Evolutionary conservation across 2,888 invertebrate genomes (phyloP).

Genomic region (Glyphotaelius pellucidus): DNA sequence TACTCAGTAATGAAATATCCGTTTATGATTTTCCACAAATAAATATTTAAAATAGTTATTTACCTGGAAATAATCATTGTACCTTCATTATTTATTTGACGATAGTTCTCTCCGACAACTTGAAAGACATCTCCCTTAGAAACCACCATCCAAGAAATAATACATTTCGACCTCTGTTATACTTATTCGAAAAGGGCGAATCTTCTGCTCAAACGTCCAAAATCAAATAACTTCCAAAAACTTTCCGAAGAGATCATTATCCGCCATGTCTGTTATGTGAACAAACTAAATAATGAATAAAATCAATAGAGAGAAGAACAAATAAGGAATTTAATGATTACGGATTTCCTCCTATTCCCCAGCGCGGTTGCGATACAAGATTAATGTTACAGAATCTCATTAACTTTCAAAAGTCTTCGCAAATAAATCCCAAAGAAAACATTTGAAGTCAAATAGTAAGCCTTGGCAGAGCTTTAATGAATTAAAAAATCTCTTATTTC

Average conservation of each 20-base stretch:
- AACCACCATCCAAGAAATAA: not conserved
- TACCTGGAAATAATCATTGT: not conserved
- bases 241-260: not conserved
- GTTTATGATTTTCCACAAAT: too few relatives aligned
- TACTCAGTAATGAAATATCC: not conserved
- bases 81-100: not conserved
- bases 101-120: not conserved
- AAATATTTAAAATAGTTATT: not conserved
- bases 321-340: not conserved
- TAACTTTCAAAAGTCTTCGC: not conserved
- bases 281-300: not conserved
- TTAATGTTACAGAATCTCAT: not conserved
- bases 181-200: not conserved
- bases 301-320: not conserved
- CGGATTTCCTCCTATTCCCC: not conserved
- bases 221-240: not conserved
- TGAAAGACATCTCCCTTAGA: not conserved
- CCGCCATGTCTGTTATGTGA: not conserved
- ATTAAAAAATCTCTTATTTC: constrained; percentile 2
- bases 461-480: not conserved
- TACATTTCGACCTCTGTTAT: not conserved
- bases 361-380: not conserved
- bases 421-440: not conserved
- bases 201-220: not conserved
- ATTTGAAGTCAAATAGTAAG: not conserved